Evolutionary conservation across 35 echinoderm and acorn worm genomes (phyloP).

Genomic region (Stichopus chloronotus): DNA sequence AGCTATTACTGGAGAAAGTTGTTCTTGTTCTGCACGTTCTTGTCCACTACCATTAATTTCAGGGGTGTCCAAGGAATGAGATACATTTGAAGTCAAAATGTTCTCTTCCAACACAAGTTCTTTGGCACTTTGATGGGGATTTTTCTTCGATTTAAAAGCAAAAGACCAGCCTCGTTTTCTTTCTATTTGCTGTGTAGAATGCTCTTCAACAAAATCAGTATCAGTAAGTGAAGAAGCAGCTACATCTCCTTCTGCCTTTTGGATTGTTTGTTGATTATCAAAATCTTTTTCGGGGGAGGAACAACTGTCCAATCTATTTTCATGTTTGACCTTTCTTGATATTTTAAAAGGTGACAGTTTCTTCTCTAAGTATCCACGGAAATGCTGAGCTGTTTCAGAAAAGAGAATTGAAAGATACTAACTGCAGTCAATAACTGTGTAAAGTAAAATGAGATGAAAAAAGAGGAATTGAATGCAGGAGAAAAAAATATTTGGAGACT

Average conservation of each 20-base stretch:
- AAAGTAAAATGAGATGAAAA: too few species aligned
- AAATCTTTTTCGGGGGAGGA: not conserved
- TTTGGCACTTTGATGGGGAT: not conserved
- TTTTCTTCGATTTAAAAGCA: not conserved
- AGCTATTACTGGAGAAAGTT: too few species aligned
- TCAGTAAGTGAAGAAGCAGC: not conserved
- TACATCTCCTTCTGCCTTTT: not conserved
- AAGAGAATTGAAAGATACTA: too few species aligned
- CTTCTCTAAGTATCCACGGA: not conserved
- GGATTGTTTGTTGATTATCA: not conserved
- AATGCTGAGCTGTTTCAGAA: too few species aligned
- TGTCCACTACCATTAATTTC: not conserved
- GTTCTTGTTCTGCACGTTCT: not conserved
- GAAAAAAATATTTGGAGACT: too few species aligned
- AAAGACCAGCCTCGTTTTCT: not conserved
- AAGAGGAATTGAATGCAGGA: too few species aligned
- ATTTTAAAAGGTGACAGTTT: not conserved
- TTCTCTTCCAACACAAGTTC: not conserved
- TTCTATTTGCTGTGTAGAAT: not conserved
- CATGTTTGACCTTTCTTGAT: not conserved
- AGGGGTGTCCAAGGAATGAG: not conserved
- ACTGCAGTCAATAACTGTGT: too few species aligned
- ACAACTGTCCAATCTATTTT: not conserved
- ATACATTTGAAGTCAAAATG: too few species aligned
- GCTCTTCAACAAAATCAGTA: not conserved